Conservation (phyloP, 2,797 vertebrate species). For the Poecilia picta region DNA sequence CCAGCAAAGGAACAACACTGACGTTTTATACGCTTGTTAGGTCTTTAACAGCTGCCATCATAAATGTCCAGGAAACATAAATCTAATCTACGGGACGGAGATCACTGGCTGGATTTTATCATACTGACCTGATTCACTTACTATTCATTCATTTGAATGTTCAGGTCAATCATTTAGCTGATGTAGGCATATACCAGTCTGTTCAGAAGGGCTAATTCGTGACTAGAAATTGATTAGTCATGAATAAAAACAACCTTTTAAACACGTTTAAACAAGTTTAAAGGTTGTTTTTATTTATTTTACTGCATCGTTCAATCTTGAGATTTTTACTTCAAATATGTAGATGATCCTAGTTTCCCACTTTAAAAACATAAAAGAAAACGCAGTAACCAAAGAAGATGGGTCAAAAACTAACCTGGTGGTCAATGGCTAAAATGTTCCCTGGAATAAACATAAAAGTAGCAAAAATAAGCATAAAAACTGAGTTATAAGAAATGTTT, state of each 20-base stretch:
- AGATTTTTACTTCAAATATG: too few relatives aligned
- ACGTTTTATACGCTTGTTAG: neutral
- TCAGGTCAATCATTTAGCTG: neutral
- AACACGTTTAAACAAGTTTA: too few relatives aligned
- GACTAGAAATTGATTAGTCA: too few relatives aligned
- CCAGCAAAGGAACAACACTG: neutral
- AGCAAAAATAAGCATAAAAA: neutral
- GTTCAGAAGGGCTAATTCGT: neutral
- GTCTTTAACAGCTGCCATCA: neutral
- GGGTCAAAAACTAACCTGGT: too few relatives aligned
- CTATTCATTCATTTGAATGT: neutral
- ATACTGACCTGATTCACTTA: neutral
- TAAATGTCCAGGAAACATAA: neutral
- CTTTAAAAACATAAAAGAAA: too few relatives aligned
- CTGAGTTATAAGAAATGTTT: neutral
- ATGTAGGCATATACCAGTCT: neutral
- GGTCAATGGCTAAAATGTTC: neutral
- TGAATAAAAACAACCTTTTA: too few relatives aligned
- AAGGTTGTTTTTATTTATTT: neutral
- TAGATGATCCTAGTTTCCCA: too few relatives aligned
- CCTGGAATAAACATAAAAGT: neutral
- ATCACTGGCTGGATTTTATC: neutral
- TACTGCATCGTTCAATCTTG: neutral
- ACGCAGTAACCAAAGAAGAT: too few relatives aligned
- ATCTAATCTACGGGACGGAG: neutral